A percentile compares a stretch with the other conserved stretches of the same genome.
Conservation (phyloP, 1,140 invertebrate genomes). For the Cryptotermes secundus region DNA sequence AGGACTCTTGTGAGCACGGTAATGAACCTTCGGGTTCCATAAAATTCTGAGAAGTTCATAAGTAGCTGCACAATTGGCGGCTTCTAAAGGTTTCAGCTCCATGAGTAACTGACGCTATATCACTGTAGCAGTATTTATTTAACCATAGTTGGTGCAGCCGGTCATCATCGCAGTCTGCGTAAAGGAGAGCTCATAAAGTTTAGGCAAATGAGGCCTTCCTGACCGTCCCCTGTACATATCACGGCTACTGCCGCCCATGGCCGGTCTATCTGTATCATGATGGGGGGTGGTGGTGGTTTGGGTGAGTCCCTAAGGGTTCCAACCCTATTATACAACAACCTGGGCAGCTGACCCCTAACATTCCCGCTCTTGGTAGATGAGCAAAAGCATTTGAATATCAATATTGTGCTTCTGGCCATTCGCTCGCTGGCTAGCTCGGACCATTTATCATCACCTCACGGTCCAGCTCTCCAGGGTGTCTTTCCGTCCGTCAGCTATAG, state of each 20-base stretch:
- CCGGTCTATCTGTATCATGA: slow-evolving; percentile 3
- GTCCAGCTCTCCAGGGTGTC: slow-evolving; percentile 11
- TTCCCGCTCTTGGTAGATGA: slow-evolving; percentile 3
- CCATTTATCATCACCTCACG: slow-evolving; percentile 22
- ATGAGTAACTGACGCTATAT: no score
- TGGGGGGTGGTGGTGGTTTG: neutral
- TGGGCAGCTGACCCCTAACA: slow-evolving; percentile 3
- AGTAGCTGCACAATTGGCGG: no score
- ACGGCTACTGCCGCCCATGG: neutral
- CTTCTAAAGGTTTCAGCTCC: no score
- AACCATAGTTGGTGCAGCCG: slow-evolving; percentile 13
- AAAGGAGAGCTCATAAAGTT: slow-evolving; percentile 30
- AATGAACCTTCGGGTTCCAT: no score
- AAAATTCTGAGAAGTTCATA: no score
- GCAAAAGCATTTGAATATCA: slow-evolving; percentile 29
- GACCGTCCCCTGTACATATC: slow-evolving; percentile 27
- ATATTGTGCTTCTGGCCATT: slow-evolving; percentile 27
- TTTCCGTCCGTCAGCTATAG: slow-evolving; percentile 1
- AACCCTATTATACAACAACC: slow-evolving; percentile 17
- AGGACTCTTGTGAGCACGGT: no score
- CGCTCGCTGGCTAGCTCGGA: neutral
- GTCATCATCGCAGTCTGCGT: neutral
- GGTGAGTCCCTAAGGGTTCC: neutral
- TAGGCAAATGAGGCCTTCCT: slow-evolving; percentile 26
- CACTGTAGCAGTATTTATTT: no score